phyloP scores from a whole-genome alignment of 1,140 invertebrate species.

The Pissodes strobi region DNA sequence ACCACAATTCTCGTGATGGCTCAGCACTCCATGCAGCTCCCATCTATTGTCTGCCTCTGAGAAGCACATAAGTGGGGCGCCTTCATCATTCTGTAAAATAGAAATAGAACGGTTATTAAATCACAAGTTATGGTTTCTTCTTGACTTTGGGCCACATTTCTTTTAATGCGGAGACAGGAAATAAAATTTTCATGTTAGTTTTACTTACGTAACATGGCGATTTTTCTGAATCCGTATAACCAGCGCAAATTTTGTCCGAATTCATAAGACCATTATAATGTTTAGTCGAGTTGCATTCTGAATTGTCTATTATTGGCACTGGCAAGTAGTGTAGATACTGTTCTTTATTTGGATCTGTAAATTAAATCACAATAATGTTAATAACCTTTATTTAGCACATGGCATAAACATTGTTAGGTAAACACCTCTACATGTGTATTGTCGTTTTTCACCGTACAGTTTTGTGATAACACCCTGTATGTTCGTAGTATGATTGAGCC shows the following conservation, averaged over 20 bases:
- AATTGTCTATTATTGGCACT: conserved; percentile 60
- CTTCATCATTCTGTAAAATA: conserved; percentile 67
- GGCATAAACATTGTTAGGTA: too few species aligned
- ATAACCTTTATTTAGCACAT: too few species aligned
- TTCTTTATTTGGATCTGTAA: conserved; percentile 58
- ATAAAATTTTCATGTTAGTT: too few species aligned
- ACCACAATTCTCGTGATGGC: conserved; percentile 65
- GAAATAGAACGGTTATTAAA: too few species aligned
- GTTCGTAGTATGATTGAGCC: too few species aligned
- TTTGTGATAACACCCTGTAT: too few species aligned
- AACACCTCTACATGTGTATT: too few species aligned
- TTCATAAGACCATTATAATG: conserved; percentile 64
- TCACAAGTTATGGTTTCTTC: too few species aligned
- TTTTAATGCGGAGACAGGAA: too few species aligned
- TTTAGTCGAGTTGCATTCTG: conserved; percentile 64
- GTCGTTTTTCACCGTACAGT: too few species aligned
- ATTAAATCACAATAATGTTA: too few species aligned
- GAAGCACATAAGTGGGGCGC: conserved; percentile 67
- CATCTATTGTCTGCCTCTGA: conserved; percentile 59
- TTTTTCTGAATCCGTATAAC: conserved; percentile 62
- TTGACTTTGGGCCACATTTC: too few species aligned
- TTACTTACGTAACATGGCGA: conserved; percentile 65
- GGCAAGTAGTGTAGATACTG: conserved; percentile 63
- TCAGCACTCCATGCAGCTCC: conserved; percentile 66
- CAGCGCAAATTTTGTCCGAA: conserved; percentile 63